phyloP scores from a whole-genome alignment of 2,888 invertebrate genomes.

The Cheilosia scutellata region DNA sequence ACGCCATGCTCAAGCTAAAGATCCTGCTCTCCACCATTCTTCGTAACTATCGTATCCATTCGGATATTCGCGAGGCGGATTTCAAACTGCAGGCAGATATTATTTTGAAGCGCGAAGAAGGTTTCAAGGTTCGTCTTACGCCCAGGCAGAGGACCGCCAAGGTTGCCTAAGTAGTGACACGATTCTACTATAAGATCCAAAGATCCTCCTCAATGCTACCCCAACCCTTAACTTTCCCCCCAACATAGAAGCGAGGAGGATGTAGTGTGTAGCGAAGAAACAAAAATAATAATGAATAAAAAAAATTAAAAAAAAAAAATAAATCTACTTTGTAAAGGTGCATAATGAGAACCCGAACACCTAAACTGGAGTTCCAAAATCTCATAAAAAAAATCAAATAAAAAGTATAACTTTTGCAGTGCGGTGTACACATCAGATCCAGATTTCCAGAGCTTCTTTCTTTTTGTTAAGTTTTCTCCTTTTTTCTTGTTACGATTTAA shows the following conservation, averaged over 20 bases:
- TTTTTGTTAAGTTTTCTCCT: constrained; percentile 60
- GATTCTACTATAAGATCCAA: constrained; percentile 34
- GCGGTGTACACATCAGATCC: constrained; percentile 64
- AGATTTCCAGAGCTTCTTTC: constrained; percentile 43
- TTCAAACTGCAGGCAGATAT: constrained; percentile 91
- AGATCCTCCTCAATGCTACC: constrained; percentile 37
- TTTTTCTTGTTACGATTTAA: constrained; percentile 30
- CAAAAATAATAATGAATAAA: constrained; percentile 47
- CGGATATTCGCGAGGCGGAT: constrained; percentile 88
- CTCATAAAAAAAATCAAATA: constrained; percentile 21
- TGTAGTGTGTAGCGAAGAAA: constrained; percentile 65
- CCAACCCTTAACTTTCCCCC: background rate
- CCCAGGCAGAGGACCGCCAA: constrained; percentile 85
- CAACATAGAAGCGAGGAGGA: constrained; percentile 30
- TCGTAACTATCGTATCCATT: constrained; percentile 89
- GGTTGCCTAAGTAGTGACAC: constrained; percentile 52
- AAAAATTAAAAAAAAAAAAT: constrained; percentile 2
- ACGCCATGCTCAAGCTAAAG: constrained; percentile 92
- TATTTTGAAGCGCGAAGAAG: constrained; percentile 91
- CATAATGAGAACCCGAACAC: constrained; percentile 26
- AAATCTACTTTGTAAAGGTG: constrained; percentile 34
- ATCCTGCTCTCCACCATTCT: constrained; percentile 90
- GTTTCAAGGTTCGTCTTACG: constrained; percentile 89
- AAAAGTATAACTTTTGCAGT: constrained; percentile 50
- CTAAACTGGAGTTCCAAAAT: constrained; percentile 37